A percentile compares a stretch with the other conserved stretches of the same genome.
Evolutionary conservation across 2,113 vertebrate genomes (phyloP).

Genomic region (Poicephalus meyeri): DNA sequence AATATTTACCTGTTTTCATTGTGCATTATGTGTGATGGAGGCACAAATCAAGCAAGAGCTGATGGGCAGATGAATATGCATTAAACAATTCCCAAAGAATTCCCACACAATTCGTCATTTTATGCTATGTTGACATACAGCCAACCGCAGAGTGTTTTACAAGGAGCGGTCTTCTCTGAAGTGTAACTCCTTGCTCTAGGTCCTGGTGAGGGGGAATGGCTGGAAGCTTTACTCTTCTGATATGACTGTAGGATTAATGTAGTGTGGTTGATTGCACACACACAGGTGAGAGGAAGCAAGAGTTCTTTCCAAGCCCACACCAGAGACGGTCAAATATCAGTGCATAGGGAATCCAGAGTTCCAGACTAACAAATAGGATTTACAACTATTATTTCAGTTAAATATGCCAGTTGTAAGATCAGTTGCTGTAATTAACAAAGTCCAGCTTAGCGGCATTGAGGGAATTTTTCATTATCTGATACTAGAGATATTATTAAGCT

Average conservation of each 20-base stretch:
- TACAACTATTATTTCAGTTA: neutral
- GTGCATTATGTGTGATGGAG: neutral
- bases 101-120: neutral
- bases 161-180: neutral
- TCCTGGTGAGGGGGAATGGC: neutral
- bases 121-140: neutral
- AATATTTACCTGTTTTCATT: neutral
- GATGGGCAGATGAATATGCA: neutral
- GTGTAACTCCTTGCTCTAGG: neutral
- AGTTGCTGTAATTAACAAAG: neutral
- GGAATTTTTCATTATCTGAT: neutral
- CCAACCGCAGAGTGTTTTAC: rapidly evolving
- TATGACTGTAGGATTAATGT: neutral
- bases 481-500: neutral
- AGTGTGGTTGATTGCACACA: neutral
- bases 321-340: no score
- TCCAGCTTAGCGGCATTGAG: neutral
- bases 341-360: neutral
- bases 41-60: neutral
- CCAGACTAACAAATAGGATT: neutral
- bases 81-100: neutral
- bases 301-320: neutral
- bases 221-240: neutral
- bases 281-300: neutral
- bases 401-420: neutral